A percentile compares a stretch with the other conserved stretches of the same genome.
Conservation (phyloP, 2,888 invertebrate genomes). For the Drosophila nr. perissopoda region DNA sequence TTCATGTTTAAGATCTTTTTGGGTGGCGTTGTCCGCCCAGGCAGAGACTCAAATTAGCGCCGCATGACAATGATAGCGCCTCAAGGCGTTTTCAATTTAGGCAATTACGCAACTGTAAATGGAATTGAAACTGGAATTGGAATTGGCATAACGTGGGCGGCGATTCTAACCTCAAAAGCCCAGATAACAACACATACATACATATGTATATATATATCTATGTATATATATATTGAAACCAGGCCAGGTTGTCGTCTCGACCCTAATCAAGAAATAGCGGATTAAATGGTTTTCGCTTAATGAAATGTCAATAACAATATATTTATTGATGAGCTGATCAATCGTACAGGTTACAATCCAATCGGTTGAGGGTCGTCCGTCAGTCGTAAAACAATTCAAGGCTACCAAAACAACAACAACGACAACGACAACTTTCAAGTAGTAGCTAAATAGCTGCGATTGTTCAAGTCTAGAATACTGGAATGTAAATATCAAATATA, state of each 20-base stretch:
- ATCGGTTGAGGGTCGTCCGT: constrained; percentile 41
- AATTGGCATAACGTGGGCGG: constrained; percentile 54
- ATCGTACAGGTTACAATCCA: constrained; percentile 38
- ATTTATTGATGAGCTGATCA: constrained; percentile 12
- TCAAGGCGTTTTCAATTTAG: constrained; percentile 77
- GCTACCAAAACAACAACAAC: constrained; percentile 21
- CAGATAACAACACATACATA: neutral
- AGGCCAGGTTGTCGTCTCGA: constrained; percentile 16
- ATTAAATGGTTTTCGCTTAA: constrained; percentile 67
- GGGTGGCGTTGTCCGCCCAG: constrained; percentile 49
- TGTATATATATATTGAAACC: neutral
- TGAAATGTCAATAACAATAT: constrained; percentile 73
- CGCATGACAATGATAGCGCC: constrained; percentile 72
- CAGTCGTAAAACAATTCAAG: constrained; percentile 43
- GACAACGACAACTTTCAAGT: constrained; percentile 52
- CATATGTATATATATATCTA: no score
- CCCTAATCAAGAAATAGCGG: constrained; percentile 38
- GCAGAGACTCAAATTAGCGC: constrained; percentile 58
- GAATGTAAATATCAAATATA: neutral
- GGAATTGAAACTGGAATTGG: constrained; percentile 34
- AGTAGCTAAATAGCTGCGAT: neutral
- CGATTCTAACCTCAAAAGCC: constrained; percentile 31
- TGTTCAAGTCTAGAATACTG: neutral
- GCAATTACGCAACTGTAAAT: constrained; percentile 67
- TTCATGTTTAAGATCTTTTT: constrained; percentile 19